A percentile compares a stretch with the other conserved stretches of the same genome.
phyloP scores from a whole-genome alignment of 2,888 invertebrate genomes.

The Drosophila algonquin region DNA sequence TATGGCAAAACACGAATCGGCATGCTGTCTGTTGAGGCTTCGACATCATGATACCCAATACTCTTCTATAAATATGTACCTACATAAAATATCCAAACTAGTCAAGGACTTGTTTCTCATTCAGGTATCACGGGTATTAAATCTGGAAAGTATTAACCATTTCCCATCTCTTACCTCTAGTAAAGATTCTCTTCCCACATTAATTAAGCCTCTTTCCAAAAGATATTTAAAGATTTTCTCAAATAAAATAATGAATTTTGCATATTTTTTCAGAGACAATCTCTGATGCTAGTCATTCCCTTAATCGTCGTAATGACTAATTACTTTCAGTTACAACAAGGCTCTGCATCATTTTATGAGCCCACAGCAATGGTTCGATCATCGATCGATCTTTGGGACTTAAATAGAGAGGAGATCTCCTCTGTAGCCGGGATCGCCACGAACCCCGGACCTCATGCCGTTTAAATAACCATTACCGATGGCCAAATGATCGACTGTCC shows the following conservation, averaged over 20 bases:
- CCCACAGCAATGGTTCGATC: background rate
- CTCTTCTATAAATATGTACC: too few species aligned
- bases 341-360: conserved; percentile 44
- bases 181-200: too few species aligned
- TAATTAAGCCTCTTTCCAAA: too few species aligned
- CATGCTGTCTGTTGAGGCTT: too few species aligned
- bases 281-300: conserved; percentile 35
- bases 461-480: conserved; percentile 41
- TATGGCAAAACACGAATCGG: too few species aligned
- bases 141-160: too few species aligned
- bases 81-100: too few species aligned
- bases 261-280: background rate
- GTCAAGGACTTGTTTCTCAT: too few species aligned
- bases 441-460: conserved; percentile 58
- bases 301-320: conserved; percentile 59
- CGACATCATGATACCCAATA: too few species aligned
- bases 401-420: background rate
- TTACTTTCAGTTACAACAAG: conserved; percentile 54
- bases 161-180: too few species aligned
- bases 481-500: conserved; percentile 54
- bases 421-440: background rate
- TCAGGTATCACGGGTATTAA: too few species aligned
- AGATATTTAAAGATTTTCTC: too few species aligned
- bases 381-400: conserved; percentile 28
- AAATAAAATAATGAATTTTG: background rate